Percentiles rank a stretch among this genome's conserved stretches.
Evolutionary conservation across 1,140 invertebrate species (phyloP).

Genomic region (Drosophila sturtevanti): DNA sequence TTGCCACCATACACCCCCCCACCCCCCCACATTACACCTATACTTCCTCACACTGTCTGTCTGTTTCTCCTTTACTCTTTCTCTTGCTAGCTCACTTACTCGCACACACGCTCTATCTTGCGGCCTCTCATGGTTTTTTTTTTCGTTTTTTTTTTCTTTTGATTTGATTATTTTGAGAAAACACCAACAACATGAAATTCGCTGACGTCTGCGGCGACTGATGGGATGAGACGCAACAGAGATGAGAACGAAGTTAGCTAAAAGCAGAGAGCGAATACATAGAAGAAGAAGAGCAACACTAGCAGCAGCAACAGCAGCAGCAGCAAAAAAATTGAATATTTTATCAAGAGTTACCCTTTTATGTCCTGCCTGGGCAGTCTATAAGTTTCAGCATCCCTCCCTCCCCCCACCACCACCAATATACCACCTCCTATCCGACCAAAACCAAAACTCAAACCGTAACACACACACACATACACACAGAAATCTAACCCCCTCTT

Average conservation of each 20-base stretch:
- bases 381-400: slow-evolving; percentile 38
- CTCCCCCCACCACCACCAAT: background rate
- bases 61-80: background rate
- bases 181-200: slow-evolving; percentile 10
- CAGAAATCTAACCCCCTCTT: background rate
- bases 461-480: background rate
- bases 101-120: background rate
- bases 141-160: slow-evolving; percentile 18
- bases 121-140: background rate
- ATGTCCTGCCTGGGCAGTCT: slow-evolving; percentile 50
- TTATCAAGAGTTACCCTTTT: slow-evolving; percentile 54
- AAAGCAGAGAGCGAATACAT: slow-evolving; percentile 24
- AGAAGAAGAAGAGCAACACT: background rate
- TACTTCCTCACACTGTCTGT: background rate
- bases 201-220: slow-evolving; percentile 15
- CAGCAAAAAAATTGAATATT: slow-evolving; percentile 38
- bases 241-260: slow-evolving; percentile 16
- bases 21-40: background rate
- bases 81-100: background rate
- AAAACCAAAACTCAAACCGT: no score
- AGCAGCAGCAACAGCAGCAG: slow-evolving; percentile 8
- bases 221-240: slow-evolving; percentile 46
- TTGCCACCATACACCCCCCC: background rate
- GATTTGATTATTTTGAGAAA: slow-evolving; percentile 71
- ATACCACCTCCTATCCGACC: no score